Conservation (phyloP, 2,888 invertebrate species). For the Thalpophila matura region DNA sequence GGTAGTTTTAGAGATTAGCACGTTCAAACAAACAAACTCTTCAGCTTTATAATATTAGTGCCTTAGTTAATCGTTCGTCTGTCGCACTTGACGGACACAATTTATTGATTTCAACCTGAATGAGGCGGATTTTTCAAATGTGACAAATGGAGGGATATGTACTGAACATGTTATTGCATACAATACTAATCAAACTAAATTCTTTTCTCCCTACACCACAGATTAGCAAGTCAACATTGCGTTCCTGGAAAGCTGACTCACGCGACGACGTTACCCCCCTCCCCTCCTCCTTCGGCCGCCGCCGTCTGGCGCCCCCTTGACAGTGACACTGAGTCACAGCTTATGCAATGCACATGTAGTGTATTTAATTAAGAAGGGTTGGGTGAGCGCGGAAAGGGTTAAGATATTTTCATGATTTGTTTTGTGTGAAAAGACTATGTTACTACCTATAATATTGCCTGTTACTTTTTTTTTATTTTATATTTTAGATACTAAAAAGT, state of each 20-base stretch:
- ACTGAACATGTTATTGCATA: neutral
- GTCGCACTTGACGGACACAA: too few species aligned
- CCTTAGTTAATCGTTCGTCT: too few species aligned
- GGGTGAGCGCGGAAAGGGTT: conserved; percentile 1
- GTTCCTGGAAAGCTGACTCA: conserved; percentile 74
- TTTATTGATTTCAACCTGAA: too few species aligned
- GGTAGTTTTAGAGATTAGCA: too few species aligned
- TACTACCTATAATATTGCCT: neutral
- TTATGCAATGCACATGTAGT: conserved; percentile 52
- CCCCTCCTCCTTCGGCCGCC: conserved; percentile 38
- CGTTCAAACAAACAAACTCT: too few species aligned
- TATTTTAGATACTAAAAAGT: too few species aligned
- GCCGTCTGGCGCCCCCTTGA: conserved; percentile 65
- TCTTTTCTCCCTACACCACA: conserved; percentile 21
- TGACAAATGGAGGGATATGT: too few species aligned
- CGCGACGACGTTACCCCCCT: conserved; percentile 61
- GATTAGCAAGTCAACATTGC: conserved; percentile 68
- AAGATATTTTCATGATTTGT: too few species aligned
- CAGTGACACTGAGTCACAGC: conserved; percentile 62
- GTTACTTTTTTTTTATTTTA: too few species aligned
- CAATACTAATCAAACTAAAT: conserved; percentile 27
- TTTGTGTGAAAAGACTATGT: neutral
- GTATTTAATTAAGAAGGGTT: conserved; percentile 8
- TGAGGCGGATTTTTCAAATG: too few species aligned
- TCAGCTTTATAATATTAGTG: too few species aligned